A percentile compares a stretch with the other conserved stretches of the same genome.
Evolutionary conservation across 2,888 invertebrate genomes (phyloP).

Genomic region (Cryptus armator): DNA sequence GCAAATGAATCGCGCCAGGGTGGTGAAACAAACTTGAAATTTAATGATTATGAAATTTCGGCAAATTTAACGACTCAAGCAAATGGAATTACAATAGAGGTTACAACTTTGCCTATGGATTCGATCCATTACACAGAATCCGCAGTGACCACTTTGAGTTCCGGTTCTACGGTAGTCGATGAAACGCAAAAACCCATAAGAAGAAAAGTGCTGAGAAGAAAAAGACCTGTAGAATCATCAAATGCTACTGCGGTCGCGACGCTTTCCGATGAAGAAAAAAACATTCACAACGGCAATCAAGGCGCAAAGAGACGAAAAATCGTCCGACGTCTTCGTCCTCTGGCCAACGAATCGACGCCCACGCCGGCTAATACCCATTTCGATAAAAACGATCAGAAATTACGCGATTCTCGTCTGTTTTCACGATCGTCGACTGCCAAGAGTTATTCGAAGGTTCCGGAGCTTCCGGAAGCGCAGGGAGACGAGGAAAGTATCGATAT

Average conservation of each 20-base stretch:
- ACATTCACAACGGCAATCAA: slow-evolving; percentile 38
- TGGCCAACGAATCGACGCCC: slow-evolving; percentile 31
- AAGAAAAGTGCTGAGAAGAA: slow-evolving; percentile 75
- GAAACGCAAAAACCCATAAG: slow-evolving; percentile 64
- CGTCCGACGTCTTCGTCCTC: slow-evolving; percentile 77
- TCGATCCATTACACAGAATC: not conserved
- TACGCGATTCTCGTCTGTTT: slow-evolving; percentile 13
- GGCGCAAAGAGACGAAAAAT: slow-evolving; percentile 77
- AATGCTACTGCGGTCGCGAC: slow-evolving; percentile 53
- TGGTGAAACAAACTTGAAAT: not conserved
- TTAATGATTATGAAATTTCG: not conserved
- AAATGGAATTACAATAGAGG: slow-evolving; percentile 17
- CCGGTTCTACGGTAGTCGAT: slow-evolving; percentile 17
- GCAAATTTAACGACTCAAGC: slow-evolving; percentile 43
- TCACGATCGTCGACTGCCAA: slow-evolving; percentile 18
- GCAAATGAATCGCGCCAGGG: not conserved
- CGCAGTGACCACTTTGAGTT: not conserved
- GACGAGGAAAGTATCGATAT: slow-evolving; percentile 22
- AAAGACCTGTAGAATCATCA: slow-evolving; percentile 68
- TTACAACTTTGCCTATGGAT: slow-evolving; percentile 1
- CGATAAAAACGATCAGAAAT: slow-evolving; percentile 9
- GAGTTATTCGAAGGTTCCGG: not conserved
- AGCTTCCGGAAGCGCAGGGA: slow-evolving; percentile 1
- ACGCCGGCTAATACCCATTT: not conserved
- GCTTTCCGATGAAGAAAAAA: slow-evolving; percentile 16